Evolutionary conservation across 2,797 vertebrate genomes (phyloP), one percentile per base, ranked within the genome.

Genomic region (Sebastes flavidus): DNA sequence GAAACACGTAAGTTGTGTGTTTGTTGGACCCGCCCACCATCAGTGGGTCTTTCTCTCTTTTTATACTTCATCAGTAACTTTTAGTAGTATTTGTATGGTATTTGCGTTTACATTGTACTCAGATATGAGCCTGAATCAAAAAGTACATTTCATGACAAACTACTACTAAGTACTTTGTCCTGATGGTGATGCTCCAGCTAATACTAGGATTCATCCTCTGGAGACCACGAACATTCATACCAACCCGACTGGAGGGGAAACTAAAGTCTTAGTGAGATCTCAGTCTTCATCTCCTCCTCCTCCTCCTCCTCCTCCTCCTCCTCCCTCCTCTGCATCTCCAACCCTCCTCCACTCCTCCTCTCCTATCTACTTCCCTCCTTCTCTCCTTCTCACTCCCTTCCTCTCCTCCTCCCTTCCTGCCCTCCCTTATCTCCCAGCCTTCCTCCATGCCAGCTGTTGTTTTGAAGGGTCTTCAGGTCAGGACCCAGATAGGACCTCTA

Each of bases 371-470:
- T 63, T 82, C 27, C 22, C 36, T 61, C 38, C 46, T 16, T 49
- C n/a, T 2, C 46, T 60, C 68, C 70, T 59, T 61, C 79, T 67
- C 77, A 67, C 73, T 86, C 77, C 77, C 76, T 27, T 78, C 72
- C 68, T 58, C 69, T 71, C 63, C 30, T 82, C 65, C 75, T 86
- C 77, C 77, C 76, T 27, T 78, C 72, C 71, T 58, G 68, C 55
- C 63, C 80, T 73, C 65, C 71, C 73, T 80, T 74, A 81, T 92
- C 88, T 89, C 77, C 81, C 90, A 75, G 82, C 78, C 86, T 87
- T 88, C 91, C 90, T 84, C 74, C 55, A 24, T 63, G 74, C 87
- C 94, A 96, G 95, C 94, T 95, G 95, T 94, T 95, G 95, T 95
- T 95, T 94, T 94, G 88, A 85, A 89, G 90, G 85, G 84, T 85